Evolutionary conservation across 2,113 vertebrate genomes (phyloP), one percentile per base, ranked within the genome.

Genomic region (Gymnorhina tibicen): DNA sequence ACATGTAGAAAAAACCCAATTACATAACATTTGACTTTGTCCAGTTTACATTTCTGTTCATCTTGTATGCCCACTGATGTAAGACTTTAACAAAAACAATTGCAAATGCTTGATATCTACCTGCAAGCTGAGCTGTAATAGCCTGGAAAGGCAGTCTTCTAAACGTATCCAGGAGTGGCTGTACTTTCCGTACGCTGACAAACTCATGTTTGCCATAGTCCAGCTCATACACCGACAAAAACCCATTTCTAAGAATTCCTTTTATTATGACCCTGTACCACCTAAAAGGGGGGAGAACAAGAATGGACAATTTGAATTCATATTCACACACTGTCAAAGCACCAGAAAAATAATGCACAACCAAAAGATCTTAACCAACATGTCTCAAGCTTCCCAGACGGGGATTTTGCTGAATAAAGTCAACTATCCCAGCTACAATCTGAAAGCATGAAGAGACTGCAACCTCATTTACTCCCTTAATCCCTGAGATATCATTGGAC

Each of bases 181-280:
- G 98, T 21, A 99, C 97, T 74, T 98, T 97, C 11, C 95, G 94
- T 42, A 95, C 82, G 85, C 87, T 98, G 74, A 99, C 97, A 66
- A 99, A 96, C 63, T 99, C 99, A 5, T 99, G 98, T 91, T 98
- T 99, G 47, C 99, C 99, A 3, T 99, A 98, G 96, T 99, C 99
- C 95, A 99, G 94, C 93, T 99, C 98, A 18, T 99, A 99, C 12
- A 99, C 98, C 0, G 99, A 99, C 30, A 99, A 98, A 94, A 99
- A 93, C 2, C 99, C 98, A 13, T 98, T 99, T 68, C 98, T 94
- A 64, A 99, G 97, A 90, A 99, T 94, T 56, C 98, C 98, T 97
- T 99, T 99, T 86, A 99, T 97, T 90, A 99, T 91, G 60, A 99
- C 98, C 28, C 99, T 98, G 87, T 99, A 97, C 99, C 99, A 99